A percentile compares a stretch with the other conserved stretches of the same genome.
Evolutionary conservation across 2,113 vertebrate species (phyloP).

Genomic region (Alces alces): DNA sequence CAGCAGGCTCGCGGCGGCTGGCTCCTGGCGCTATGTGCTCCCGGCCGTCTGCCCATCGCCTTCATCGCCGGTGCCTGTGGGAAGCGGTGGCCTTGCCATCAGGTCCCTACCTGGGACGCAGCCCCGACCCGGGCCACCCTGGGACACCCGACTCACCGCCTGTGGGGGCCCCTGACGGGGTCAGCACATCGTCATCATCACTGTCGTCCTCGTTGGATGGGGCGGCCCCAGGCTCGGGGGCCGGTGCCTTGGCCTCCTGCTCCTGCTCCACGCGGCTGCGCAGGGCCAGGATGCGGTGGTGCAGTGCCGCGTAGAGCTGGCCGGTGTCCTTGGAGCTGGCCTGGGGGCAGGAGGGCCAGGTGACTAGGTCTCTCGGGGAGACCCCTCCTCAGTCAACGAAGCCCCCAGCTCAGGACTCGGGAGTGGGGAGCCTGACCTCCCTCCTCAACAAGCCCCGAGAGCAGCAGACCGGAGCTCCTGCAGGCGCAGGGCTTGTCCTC

Average conservation of each 20-base stretch:
- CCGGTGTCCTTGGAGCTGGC: conserved; percentile 98
- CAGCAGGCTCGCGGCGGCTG: conserved; percentile 83
- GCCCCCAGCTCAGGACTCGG: not conserved
- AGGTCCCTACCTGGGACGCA: not conserved
- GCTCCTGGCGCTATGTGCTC: conserved; percentile 92
- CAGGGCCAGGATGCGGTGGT: conserved; percentile 95
- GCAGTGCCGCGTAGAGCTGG: conserved; percentile 93
- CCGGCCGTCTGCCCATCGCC: conserved; percentile 87
- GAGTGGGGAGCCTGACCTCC: not conserved
- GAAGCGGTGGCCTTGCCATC: not conserved
- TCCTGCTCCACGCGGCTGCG: conserved; percentile 93
- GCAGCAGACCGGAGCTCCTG: not conserved
- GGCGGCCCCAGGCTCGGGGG: conserved; percentile 86
- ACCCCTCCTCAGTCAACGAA: not conserved
- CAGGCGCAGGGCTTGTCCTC: no score
- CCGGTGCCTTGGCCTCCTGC: conserved; percentile 81
- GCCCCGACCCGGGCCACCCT: not conserved
- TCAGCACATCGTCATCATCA: conserved; percentile 87
- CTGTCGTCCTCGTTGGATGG: conserved; percentile 95
- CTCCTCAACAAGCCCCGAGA: not conserved
- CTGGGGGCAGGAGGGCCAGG: conserved; percentile 66
- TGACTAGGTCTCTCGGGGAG: not conserved
- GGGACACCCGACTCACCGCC: conserved; percentile 74
- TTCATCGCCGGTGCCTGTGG: conserved; percentile 89
- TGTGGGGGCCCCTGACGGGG: conserved; percentile 81